Conservation (phyloP, 2,797 vertebrate species). For the Rhodeus uyekii region DNA sequence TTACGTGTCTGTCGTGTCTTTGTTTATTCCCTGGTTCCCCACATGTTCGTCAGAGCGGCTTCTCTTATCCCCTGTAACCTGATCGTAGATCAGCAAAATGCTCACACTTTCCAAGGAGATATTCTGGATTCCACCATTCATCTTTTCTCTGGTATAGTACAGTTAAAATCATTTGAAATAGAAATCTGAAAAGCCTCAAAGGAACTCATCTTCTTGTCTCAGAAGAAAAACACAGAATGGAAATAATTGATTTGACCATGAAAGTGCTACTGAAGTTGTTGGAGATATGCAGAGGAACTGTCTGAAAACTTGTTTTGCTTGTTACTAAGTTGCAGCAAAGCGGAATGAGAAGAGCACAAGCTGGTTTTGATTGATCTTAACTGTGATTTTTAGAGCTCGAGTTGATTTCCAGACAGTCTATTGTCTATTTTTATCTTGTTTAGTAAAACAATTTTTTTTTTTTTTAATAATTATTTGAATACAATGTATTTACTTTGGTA, state of each 20-base stretch:
- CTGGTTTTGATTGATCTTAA: background rate
- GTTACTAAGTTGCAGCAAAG: background rate
- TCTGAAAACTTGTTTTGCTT: background rate
- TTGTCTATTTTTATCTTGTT: background rate
- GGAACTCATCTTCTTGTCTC: background rate
- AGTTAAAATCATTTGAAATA: slow-evolving; percentile 23
- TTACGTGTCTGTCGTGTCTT: too few species aligned
- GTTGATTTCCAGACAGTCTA: background rate
- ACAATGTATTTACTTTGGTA: too few species aligned
- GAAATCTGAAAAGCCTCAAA: slow-evolving; percentile 9
- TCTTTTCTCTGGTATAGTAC: slow-evolving; percentile 11
- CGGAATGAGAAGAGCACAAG: background rate
- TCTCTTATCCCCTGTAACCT: slow-evolving; percentile 15
- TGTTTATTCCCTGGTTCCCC: too few species aligned
- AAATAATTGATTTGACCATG: slow-evolving; percentile 22
- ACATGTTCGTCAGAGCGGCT: too few species aligned
- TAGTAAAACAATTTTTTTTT: too few species aligned
- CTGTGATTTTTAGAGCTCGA: background rate
- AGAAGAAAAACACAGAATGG: background rate
- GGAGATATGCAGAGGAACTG: background rate
- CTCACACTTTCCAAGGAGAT: slow-evolving; percentile 8
- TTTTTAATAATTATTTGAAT: too few species aligned
- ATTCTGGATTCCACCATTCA: slow-evolving; percentile 9
- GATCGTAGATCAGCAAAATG: background rate
- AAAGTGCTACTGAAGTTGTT: background rate